Conservation (phyloP, 2,113 vertebrate species). For the Serinus canaria region DNA sequence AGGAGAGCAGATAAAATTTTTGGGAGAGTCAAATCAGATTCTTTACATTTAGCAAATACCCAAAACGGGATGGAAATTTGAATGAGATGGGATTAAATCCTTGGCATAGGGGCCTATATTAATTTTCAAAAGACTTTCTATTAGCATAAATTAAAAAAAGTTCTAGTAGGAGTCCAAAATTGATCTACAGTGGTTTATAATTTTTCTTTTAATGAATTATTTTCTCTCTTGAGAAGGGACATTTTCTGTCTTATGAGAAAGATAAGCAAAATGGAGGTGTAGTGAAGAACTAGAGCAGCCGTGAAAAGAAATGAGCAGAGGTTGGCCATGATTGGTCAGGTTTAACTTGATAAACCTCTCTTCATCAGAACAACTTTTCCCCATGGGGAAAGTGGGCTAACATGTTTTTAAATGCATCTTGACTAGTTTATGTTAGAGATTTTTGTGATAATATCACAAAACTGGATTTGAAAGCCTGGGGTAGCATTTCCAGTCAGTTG, state of each 20-base stretch:
- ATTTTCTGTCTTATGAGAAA: background rate
- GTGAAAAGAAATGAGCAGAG: background rate
- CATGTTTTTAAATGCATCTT: background rate
- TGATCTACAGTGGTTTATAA: background rate
- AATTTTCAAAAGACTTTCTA: background rate
- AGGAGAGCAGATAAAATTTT: background rate
- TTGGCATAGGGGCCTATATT: background rate
- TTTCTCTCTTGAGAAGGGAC: background rate
- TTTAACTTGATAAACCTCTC: background rate
- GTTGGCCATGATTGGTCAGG: background rate
- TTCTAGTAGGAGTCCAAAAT: background rate
- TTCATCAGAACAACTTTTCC: background rate
- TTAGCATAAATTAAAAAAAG: background rate
- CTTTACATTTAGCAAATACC: background rate
- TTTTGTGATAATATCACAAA: background rate
- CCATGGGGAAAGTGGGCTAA: background rate
- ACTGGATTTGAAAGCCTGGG: background rate
- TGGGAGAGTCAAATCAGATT: background rate
- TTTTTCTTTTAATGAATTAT: background rate
- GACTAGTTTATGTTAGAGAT: background rate
- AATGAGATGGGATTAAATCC: background rate
- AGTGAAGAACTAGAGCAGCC: background rate
- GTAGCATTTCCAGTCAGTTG: background rate
- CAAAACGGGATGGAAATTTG: background rate
- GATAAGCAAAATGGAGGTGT: background rate